Base-by-base conservation (phyloP, 2,888 invertebrate species). In the Dolichopus griseipennis region DNA sequence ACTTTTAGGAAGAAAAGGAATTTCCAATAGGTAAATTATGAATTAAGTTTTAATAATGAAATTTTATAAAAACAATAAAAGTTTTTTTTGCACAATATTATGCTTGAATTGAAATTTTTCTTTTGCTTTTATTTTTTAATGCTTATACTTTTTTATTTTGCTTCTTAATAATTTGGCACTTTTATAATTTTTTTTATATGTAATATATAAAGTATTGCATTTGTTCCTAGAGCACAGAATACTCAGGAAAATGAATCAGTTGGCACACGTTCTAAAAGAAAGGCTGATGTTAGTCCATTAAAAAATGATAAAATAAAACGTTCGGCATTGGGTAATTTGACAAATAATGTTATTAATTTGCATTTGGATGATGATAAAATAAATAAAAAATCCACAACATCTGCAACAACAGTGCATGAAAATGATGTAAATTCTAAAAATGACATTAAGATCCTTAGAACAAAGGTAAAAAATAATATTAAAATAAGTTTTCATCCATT, bases 291-390 rank as follows among this genome's bases (percentile, higher is more conserved):
- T 37, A 92, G 92, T 68, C 92, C 92, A 6, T 76, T 88, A 64
- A 92, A 90, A 80, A 89, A 90, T 77, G 87, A 86, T 73, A 86
- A 85, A 66, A 85, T 88, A 7, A 94, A 93, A 79, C 84, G 95
- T 75, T 90, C 92, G 63, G 95, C 93, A 4, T 87, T 95, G 76
- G 92, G 91, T 70, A 94, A 95, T 79, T 87, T 94, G 73, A 92
- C 93, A 66, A 93, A 93, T 72, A 81, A 81, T 72, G 78, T 77
- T 10, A 72, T 71, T 6, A 71, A 68, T 66, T 66, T 72, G 68
- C 74, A 76, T 69, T 72, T 76, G n/a, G 78, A 77, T 12, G 76
- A 77, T 64, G 76, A 77, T 83, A 75, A 85, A 83, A 79, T 3
- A 18, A 15, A 52, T 85, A 84, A 71, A 74, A 75, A 78, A 79